phyloP scores from a whole-genome alignment of 2,797 vertebrate genomes.

The Apogon hyalosoma region DNA sequence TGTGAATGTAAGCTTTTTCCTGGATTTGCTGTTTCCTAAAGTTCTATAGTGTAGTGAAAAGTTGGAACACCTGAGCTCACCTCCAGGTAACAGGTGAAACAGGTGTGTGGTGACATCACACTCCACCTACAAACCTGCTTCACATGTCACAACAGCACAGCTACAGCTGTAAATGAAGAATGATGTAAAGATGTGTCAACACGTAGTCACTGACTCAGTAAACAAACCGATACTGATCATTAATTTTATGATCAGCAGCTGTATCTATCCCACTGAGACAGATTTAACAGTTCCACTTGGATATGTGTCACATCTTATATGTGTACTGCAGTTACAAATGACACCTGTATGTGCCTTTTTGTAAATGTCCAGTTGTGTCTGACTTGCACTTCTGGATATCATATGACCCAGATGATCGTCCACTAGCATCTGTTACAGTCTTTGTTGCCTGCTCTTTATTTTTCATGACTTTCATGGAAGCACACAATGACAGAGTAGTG shows the following conservation, averaged over 20 bases:
- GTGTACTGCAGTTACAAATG: too few relatives aligned
- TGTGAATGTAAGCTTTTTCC: too few relatives aligned
- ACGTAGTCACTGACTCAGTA: not conserved
- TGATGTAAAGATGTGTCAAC: slow-evolving; percentile 1
- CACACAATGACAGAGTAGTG: slow-evolving; percentile 22
- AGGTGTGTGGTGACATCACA: not conserved
- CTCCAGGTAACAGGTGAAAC: not conserved
- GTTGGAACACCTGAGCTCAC: not conserved
- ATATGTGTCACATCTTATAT: not conserved
- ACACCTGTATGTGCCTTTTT: not conserved
- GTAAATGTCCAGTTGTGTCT: too few relatives aligned
- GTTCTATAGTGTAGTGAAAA: not conserved
- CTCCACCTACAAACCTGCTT: not conserved
- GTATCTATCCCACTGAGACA: not conserved
- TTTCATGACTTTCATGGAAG: slow-evolving; percentile 2
- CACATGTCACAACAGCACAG: slow-evolving; percentile 15
- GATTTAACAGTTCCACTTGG: not conserved
- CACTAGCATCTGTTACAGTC: not conserved
- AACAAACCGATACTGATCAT: not conserved
- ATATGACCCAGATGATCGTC: not conserved
- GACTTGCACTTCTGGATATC: not conserved
- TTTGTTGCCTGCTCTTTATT: not conserved
- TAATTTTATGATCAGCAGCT: slow-evolving; percentile 21
- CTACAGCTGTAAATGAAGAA: slow-evolving; percentile 9
- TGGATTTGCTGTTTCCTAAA: not conserved